Evolutionary conservation across 2,888 invertebrate genomes (phyloP).

Genomic region (Junonia oenone): DNA sequence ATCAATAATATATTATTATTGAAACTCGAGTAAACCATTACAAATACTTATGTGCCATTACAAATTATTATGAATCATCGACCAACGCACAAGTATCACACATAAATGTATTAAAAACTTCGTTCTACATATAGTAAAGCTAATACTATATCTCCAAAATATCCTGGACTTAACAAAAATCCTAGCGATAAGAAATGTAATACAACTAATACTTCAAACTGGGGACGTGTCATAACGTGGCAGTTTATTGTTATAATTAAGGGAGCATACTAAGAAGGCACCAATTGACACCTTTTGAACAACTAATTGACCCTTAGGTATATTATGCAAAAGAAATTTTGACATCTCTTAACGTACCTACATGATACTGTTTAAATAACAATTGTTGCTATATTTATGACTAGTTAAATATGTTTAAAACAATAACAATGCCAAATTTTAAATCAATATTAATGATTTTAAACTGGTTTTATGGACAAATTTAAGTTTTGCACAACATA

Average conservation of each 20-base stretch:
- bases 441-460: background rate
- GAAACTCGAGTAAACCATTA: background rate
- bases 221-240: constrained; percentile 11
- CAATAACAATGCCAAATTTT: constrained; percentile 10
- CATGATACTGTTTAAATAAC: constrained; percentile 8
- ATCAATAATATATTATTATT: constrained; percentile 1
- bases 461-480: background rate
- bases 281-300: constrained; percentile 16
- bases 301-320: constrained; percentile 13
- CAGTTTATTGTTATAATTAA: constrained; percentile 17
- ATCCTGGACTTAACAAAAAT: background rate
- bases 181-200: background rate
- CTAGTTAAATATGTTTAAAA: constrained; percentile 23
- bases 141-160: background rate
- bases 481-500: background rate
- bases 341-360: background rate
- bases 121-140: background rate
- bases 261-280: constrained; percentile 13
- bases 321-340: background rate
- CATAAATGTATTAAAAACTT: background rate
- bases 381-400: constrained; percentile 21
- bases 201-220: background rate
- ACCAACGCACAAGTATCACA: background rate
- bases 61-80: background rate
- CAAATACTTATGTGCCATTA: background rate